These are phyloP conservation scores for Drosophila parthenogenetica DNA, from an alignment of 2,888 invertebrate genomes.

Conservation along the genomic window DNA sequence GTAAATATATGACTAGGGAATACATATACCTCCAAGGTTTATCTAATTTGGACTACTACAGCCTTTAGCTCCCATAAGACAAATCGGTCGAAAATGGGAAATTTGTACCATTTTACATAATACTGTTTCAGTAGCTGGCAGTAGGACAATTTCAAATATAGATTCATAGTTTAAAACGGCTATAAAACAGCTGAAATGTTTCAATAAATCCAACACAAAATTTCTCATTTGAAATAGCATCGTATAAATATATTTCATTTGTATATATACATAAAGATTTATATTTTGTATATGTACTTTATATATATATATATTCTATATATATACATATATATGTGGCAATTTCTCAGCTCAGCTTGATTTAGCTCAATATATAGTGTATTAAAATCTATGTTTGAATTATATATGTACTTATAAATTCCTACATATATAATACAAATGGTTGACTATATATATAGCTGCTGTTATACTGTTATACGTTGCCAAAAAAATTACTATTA, in stretches of 20 bases:
- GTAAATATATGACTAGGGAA: too few species aligned
- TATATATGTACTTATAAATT: slow-evolving; percentile 31
- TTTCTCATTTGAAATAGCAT: slow-evolving; percentile 28
- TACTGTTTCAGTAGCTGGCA: too few species aligned
- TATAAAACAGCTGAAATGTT: neutral
- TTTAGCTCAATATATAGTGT: slow-evolving; percentile 9
- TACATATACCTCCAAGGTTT: too few species aligned
- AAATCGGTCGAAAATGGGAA: too few species aligned
- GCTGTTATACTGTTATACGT: slow-evolving; percentile 11
- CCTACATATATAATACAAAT: slow-evolving; percentile 17
- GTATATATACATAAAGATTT: slow-evolving; percentile 18
- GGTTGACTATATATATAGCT: slow-evolving; percentile 7
- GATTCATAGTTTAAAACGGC: too few species aligned
- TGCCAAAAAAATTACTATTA: slow-evolving; percentile 9
- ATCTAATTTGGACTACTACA: too few species aligned
- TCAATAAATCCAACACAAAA: neutral
- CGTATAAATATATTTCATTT: slow-evolving; percentile 36
- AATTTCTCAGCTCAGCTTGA: slow-evolving; percentile 16
- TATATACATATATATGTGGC: slow-evolving; percentile 8
- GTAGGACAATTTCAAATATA: too few species aligned
- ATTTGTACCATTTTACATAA: too few species aligned
- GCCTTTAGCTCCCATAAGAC: too few species aligned
- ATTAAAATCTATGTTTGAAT: slow-evolving; percentile 45
- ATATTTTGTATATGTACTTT: slow-evolving; percentile 8
- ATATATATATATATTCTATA: slow-evolving; percentile 16